phyloP scores from a whole-genome alignment of 2,888 invertebrate genomes.

The Nipponacmea schrenckii region DNA sequence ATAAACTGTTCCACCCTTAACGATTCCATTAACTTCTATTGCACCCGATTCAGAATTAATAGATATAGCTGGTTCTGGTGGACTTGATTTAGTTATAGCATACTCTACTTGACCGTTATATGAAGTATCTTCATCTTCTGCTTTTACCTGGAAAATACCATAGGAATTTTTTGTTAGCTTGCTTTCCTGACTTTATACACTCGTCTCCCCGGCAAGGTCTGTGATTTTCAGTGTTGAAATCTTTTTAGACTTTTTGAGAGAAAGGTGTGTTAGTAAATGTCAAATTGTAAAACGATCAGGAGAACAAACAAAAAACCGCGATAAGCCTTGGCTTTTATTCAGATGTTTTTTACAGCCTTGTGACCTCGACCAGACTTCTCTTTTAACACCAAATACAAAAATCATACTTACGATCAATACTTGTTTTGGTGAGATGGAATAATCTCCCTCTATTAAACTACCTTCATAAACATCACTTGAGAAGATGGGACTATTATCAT shows the following conservation, averaged over 20 bases:
- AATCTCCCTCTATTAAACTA: conserved; percentile 35
- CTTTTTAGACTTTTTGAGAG: too few species aligned
- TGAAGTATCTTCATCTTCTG: conserved; percentile 43
- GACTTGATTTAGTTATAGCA: conserved; percentile 40
- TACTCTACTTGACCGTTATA: conserved; percentile 46
- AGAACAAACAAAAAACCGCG: too few species aligned
- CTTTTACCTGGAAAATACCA: conserved; percentile 31
- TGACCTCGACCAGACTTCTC: too few species aligned
- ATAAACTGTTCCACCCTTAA: conserved; percentile 40
- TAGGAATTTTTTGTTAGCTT: too few species aligned
- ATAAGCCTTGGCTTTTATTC: too few species aligned
- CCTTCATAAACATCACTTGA: conserved; percentile 31
- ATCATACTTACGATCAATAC: background rate
- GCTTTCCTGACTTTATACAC: too few species aligned
- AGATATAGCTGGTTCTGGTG: conserved; percentile 40
- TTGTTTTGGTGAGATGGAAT: conserved; percentile 16
- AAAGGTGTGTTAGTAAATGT: too few species aligned
- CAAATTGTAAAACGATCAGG: too few species aligned
- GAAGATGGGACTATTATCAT: conserved; percentile 55
- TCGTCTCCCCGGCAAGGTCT: too few species aligned
- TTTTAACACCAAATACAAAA: too few species aligned
- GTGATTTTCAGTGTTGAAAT: too few species aligned
- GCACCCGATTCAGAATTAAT: conserved; percentile 26
- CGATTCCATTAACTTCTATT: conserved; percentile 41
- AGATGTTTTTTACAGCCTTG: too few species aligned